Percentiles rank a stretch among this genome's conserved stretches.
Conservation (phyloP, 2,888 invertebrate genomes). For the Amiota minor region DNA sequence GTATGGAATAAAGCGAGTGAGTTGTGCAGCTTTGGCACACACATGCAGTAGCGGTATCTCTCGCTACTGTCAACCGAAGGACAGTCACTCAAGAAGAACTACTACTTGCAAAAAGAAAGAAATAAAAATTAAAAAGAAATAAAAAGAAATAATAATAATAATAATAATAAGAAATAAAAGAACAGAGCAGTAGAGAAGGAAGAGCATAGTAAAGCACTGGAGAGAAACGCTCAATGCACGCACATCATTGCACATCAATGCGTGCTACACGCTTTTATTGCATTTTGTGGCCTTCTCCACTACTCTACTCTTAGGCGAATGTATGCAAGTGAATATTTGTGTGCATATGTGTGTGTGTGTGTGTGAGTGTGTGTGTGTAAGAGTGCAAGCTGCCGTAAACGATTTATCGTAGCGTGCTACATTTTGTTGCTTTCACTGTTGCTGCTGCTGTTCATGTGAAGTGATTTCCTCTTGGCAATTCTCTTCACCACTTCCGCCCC, state of each 20-base stretch:
- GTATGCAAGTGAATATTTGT: neutral
- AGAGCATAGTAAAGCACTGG: neutral
- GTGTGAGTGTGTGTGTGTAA: neutral
- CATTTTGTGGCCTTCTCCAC: conserved; percentile 18
- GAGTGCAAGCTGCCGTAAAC: conserved; percentile 25
- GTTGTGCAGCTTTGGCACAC: neutral
- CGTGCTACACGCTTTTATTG: conserved; percentile 24
- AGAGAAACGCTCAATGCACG: conserved; percentile 12
- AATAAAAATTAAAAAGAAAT: neutral
- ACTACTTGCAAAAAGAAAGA: neutral
- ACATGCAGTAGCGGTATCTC: too few relatives aligned
- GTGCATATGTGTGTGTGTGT: neutral
- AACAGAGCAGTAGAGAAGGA: neutral
- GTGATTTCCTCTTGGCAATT: conserved; percentile 23
- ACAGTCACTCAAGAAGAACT: neutral
- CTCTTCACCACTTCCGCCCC: neutral
- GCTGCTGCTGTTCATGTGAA: conserved; percentile 17
- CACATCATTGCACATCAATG: conserved; percentile 29
- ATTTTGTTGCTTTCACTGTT: conserved; percentile 13
- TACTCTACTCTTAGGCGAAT: neutral
- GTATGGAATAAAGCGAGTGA: neutral
- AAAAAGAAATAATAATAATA: too few relatives aligned
- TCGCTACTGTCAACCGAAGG: too few relatives aligned
- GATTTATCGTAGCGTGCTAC: conserved; percentile 17
- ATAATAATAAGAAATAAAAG: too few relatives aligned